Base-by-base conservation (phyloP, 2,888 invertebrate genomes). In the Melieria omissa region DNA sequence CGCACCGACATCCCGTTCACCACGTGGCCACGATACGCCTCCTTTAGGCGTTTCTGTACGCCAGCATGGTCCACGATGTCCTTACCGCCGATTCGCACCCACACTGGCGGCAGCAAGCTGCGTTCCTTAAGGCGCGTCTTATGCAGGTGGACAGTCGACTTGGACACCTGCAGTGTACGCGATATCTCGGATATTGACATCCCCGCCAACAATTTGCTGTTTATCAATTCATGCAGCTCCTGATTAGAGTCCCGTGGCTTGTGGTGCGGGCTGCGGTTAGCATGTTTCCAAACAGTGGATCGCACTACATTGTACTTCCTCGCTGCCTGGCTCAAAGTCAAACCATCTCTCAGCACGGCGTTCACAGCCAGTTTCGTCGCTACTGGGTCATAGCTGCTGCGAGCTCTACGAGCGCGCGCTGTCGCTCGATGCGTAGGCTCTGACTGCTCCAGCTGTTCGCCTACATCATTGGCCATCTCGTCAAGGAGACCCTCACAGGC, bases 1-100 rank as follows among this genome's bases (percentile, higher is more conserved):
- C 79, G 75, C 16, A 78, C 75, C 0, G 79, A 78, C 78, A 79
- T 77, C 10, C 78, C 78, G 64, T 79, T 77, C 0, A 78, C 75
- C 3, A 73, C 71, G 41, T 72, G 70, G 1, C 73, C 78, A 29
- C 77, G 78, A 73, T 73, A 77, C 4, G 79, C 79, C 49, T 76
- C 73, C 58, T 64, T 68, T 14, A 78, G 62, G n/a, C 79, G 76
- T 4, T 78, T 57, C 10, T 76, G 72, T 14, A 74, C 64, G 3
- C 65, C 75, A 44, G 46, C 16, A 49, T 60, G 55, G 45, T 71
- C 66, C 2, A 45, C 46, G 42, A 68, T 63, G 66, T 74, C 64
- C 41, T 65, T 63, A 14, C 42, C 57, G 45, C 57, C 65, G 10
- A 16, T 54, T 6, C 49, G 47, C 0, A 52, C 66, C 8, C 74